Evolutionary conservation across 2,888 invertebrate genomes (phyloP), one percentile per base, ranked within the genome.

Genomic region (Tipula helvola): DNA sequence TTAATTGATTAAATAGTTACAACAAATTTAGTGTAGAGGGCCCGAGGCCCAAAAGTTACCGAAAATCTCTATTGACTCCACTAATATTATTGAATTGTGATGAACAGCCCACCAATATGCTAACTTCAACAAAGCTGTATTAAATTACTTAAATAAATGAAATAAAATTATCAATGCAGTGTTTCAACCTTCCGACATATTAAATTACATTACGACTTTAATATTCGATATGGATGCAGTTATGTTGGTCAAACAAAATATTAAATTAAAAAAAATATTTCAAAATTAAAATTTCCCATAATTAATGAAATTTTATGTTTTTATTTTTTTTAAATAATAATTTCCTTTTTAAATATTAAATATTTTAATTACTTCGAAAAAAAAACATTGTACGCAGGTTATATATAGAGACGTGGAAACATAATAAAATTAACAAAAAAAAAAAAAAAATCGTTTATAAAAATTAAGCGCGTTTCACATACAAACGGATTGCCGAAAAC

Each of bases 401-500:
- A 7, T 18, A 18, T 28, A 71, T 71, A 71, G 52, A 28, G 71
- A 28, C 18, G 28, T 28, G 10, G 28, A 5, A 16, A 52, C 0
- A 2, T 28, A 52, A 16, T 16, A 52, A n/a, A 52, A 52, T 16
- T 16, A 52, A 39, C 39, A 0, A 0, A 39, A 39, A 39, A 39
- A 39, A 2, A 3, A 39, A 39, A 52, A 16, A 0, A n/a, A 16
- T 52, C 16, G 16, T n/a, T 52, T 52, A 52, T 52, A 52, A 5
- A 52, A 71, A 71, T 28, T 71, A 28, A 71, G 71, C 71, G 71
- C 28, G 71, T 71, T 71, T 71, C 71, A 71, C 71, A 71, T 28
- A 71, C 71, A 71, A 71, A 71, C 71, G 71, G 71, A 71, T 71
- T 71, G 71, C 71, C 71, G 71, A 71, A 71, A 71, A 71, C 71